Evolutionary conservation across 2,797 vertebrate species (phyloP).

Genomic region (Iguana delicatissima): DNA sequence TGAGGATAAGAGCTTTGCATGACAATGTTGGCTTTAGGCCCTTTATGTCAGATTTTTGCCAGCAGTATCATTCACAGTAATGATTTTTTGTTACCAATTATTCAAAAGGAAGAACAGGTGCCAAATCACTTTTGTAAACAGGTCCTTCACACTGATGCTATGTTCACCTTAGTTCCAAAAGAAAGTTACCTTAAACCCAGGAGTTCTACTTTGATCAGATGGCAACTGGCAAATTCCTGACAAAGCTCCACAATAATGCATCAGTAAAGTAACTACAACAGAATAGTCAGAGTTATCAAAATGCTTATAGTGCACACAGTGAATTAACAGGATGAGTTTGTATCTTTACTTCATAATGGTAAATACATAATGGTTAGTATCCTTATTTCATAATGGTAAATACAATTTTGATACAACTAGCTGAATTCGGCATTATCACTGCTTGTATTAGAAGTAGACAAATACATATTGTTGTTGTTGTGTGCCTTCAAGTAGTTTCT

Average conservation of each 20-base stretch:
- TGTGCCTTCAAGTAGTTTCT: too few relatives aligned
- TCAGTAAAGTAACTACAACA: not conserved
- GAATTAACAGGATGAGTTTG: not conserved
- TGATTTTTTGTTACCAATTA: constrained; percentile 1
- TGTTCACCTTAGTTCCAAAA: not conserved
- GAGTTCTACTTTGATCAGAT: not conserved
- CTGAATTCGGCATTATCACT: not conserved
- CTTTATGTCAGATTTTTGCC: not conserved
- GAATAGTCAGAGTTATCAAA: not conserved
- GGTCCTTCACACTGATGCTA: not conserved
- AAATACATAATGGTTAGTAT: not conserved
- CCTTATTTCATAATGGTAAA: not conserved
- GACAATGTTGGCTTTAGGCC: constrained; percentile 6
- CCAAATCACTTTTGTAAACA: not conserved
- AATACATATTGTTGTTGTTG: not conserved
- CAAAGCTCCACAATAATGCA: not conserved
- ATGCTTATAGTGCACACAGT: not conserved
- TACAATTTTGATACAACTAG: not conserved
- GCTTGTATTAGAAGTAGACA: not conserved
- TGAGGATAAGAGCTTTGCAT: constrained; percentile 25
- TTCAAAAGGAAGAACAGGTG: not conserved
- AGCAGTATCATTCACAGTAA: constrained; percentile 29
- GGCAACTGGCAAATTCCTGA: not conserved
- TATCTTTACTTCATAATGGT: not conserved
- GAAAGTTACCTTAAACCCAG: not conserved